Percentiles rank a stretch among this genome's conserved stretches.
phyloP scores from a whole-genome alignment of 92 coral and sea anemone genomes.

The Epizoanthus fatuus region DNA sequence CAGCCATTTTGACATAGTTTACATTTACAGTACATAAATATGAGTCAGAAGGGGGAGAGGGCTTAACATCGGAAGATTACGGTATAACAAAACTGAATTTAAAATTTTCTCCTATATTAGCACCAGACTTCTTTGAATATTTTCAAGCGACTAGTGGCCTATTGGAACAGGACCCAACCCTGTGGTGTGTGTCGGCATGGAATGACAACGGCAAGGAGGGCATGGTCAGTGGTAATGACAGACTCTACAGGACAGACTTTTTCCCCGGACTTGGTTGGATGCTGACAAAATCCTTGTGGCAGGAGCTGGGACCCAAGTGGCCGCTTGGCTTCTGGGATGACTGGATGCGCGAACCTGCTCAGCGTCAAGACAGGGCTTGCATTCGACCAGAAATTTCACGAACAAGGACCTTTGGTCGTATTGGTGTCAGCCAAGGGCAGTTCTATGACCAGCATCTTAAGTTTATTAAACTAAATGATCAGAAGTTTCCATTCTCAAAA shows the following conservation, averaged over 20 bases:
- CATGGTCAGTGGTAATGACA: conserved; percentile 84
- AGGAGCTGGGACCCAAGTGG: conserved; percentile 90
- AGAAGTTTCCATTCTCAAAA: conserved; percentile 78
- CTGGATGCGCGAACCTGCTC: conserved; percentile 96
- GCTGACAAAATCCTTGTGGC: conserved; percentile 86
- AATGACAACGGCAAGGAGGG: conserved; percentile 98
- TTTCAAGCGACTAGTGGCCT: conserved; percentile 86
- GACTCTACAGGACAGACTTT: conserved; percentile 94
- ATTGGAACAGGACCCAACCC: conserved; percentile 85
- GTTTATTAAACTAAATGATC: conserved; percentile 88
- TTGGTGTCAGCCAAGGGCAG: conserved; percentile 98
- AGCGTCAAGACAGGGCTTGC: conserved; percentile 87
- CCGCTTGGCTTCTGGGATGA: conserved; percentile 99
- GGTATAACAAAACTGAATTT: background rate
- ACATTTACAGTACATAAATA: no score
- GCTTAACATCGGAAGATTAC: background rate
- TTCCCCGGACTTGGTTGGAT: conserved; percentile 99
- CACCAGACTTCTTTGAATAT: conserved; percentile 98
- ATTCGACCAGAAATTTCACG: conserved; percentile 98
- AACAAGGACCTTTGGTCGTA: conserved; percentile 92
- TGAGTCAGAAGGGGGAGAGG: background rate
- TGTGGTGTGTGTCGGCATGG: conserved; percentile 99
- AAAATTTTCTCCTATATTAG: conserved; percentile 43
- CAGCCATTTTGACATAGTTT: no score
- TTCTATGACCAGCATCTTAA: conserved; percentile 95